Evolutionary conservation across 2,797 vertebrate genomes (phyloP).

Genomic region (Sternarchorhynchus goeldii): DNA sequence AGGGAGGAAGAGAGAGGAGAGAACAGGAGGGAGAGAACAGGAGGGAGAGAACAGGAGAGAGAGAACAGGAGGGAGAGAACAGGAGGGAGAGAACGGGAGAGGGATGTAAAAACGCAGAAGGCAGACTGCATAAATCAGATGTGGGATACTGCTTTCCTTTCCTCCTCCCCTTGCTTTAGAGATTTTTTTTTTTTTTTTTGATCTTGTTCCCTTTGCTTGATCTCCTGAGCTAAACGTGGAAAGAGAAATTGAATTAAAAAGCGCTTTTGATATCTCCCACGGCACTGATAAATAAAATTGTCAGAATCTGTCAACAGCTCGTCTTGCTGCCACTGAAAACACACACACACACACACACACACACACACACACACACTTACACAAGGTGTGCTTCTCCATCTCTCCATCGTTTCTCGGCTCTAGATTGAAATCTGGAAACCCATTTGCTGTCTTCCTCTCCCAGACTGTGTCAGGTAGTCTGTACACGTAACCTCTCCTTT

Average conservation of each 20-base stretch:
- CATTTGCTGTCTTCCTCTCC: conserved; percentile 70
- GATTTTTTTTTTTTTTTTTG: neutral
- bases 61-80: neutral
- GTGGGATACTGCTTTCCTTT: conserved; percentile 24
- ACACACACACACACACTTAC: conserved; percentile 15
- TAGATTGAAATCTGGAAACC: conserved; percentile 78
- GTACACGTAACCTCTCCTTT: conserved; percentile 62
- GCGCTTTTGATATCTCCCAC: conserved; percentile 70
- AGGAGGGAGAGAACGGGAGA: conserved; percentile 28
- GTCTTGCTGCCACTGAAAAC: conserved; percentile 46
- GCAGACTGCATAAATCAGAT: conserved; percentile 62
- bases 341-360: neutral
- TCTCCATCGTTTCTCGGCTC: conserved; percentile 26
- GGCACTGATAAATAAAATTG: conserved; percentile 75
- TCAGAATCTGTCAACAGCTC: conserved; percentile 72
- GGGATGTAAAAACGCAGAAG: conserved; percentile 64
- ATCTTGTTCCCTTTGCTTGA: conserved; percentile 58
- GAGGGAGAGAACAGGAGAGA: neutral
- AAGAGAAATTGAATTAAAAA: conserved; percentile 75
- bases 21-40: conserved; percentile 20
- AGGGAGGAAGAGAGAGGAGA: conserved; percentile 14
- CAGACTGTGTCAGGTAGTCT: conserved; percentile 69
- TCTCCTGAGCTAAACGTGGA: conserved; percentile 66
- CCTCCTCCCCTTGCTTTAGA: neutral
- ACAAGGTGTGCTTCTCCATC: neutral